phyloP scores from a whole-genome alignment of 1,140 invertebrate genomes.

The Arion vulgaris region DNA sequence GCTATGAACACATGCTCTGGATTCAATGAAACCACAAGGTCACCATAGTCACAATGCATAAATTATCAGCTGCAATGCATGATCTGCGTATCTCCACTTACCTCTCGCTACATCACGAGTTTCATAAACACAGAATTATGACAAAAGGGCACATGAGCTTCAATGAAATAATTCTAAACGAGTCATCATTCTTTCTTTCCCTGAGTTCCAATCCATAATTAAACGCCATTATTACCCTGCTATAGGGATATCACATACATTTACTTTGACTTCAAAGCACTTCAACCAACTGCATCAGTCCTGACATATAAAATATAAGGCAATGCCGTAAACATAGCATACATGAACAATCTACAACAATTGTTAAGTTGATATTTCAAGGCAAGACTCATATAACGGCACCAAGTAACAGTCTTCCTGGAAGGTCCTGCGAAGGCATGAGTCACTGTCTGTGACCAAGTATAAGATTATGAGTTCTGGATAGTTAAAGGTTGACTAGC shows the following conservation, averaged over 20 bases:
- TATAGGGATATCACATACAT: not conserved
- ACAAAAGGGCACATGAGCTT: no score
- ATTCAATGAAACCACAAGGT: not conserved
- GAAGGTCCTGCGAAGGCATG: not conserved
- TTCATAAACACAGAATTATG: not conserved
- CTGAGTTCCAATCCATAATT: not conserved
- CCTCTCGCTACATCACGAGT: not conserved
- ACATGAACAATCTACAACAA: not conserved
- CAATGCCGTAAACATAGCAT: not conserved
- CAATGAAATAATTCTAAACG: no score
- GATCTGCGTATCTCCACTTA: not conserved
- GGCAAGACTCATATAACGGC: not conserved
- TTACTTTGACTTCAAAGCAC: not conserved
- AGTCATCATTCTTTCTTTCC: not conserved
- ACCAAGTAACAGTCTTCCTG: not conserved
- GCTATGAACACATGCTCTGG: not conserved
- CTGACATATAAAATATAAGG: not conserved
- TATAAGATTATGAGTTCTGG: not conserved
- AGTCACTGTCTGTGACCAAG: not conserved
- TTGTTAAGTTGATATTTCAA: not conserved
- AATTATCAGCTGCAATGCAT: not conserved
- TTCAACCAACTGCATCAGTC: not conserved
- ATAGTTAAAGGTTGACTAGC: conserved; percentile 29
- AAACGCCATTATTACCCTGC: not conserved
- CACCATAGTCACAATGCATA: not conserved